phyloP scores from a whole-genome alignment of 2,888 invertebrate genomes.

The Minunthozetes semirufus region DNA sequence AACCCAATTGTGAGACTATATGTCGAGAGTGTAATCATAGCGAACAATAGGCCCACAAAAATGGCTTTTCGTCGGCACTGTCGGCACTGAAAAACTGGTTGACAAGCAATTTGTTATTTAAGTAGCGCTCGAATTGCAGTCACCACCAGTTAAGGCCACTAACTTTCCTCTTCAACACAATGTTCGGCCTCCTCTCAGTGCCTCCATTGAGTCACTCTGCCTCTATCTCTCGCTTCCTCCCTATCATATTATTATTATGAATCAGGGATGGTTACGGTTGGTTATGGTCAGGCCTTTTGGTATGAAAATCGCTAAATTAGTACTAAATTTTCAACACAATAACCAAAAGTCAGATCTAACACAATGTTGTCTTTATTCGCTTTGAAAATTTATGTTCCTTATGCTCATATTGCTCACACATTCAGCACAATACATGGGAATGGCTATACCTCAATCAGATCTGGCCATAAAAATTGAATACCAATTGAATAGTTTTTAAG shows the following conservation, averaged over 20 bases:
- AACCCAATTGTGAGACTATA: background rate
- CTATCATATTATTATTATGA: slow-evolving; percentile 11
- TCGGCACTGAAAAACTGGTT: slow-evolving; percentile 3
- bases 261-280: too few relatives aligned
- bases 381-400: too few relatives aligned
- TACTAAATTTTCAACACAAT: too few relatives aligned
- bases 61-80: slow-evolving; percentile 17
- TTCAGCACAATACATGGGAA: too few relatives aligned
- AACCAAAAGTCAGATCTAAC: too few relatives aligned
- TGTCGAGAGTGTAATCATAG: background rate
- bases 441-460: too few relatives aligned
- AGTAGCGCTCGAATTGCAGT: slow-evolving; percentile 11
- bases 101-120: slow-evolving; percentile 30
- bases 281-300: too few relatives aligned
- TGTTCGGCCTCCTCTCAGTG: background rate
- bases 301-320: too few relatives aligned
- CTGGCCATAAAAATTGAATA: too few relatives aligned
- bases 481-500: too few relatives aligned
- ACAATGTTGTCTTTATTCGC: too few relatives aligned
- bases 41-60: background rate
- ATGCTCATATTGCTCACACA: too few relatives aligned
- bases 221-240: background rate
- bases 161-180: background rate
- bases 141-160: background rate
- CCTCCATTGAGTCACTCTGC: background rate